These are phyloP conservation scores for Cheilosia impressa DNA, from an alignment of 2,888 invertebrate species.

Conservation along the genomic window DNA sequence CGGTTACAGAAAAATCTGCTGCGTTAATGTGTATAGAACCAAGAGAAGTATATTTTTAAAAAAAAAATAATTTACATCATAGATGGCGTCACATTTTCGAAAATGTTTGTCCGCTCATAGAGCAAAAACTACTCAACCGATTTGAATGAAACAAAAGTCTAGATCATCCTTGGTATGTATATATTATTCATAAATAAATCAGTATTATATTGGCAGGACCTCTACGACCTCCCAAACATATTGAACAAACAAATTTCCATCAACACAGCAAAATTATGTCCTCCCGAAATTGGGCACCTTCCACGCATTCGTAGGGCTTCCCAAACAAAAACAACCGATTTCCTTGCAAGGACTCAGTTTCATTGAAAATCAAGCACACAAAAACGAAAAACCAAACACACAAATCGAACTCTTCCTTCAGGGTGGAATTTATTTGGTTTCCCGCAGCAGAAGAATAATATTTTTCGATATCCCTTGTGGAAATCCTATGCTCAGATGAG, in stretches of 20 bases:
- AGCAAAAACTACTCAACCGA: background rate
- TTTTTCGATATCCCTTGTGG: constrained; percentile 58
- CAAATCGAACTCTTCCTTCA: constrained; percentile 2
- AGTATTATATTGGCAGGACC: too few relatives aligned
- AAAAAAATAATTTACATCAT: too few relatives aligned
- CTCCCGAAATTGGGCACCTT: too few relatives aligned
- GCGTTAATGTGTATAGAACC: too few relatives aligned
- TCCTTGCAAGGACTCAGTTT: background rate
- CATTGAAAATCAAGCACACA: background rate
- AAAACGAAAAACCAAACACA: background rate
- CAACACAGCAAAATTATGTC: background rate
- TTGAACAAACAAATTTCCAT: background rate
- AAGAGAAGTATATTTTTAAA: too few relatives aligned
- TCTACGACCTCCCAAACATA: too few relatives aligned
- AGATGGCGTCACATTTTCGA: background rate
- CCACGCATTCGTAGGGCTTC: constrained; percentile 35
- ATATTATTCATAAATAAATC: too few relatives aligned
- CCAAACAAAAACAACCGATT: constrained; percentile 6
- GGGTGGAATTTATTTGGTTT: constrained; percentile 68
- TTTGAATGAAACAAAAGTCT: background rate
- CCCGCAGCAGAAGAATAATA: constrained; percentile 55
- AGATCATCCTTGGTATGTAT: background rate
- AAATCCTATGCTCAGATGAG: constrained; percentile 17
- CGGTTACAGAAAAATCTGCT: too few relatives aligned
- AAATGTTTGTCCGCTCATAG: background rate